Percentiles rank a stretch among this genome's conserved stretches.
Conservation (phyloP, 2,797 vertebrate genomes). For the Coilia nasus region DNA sequence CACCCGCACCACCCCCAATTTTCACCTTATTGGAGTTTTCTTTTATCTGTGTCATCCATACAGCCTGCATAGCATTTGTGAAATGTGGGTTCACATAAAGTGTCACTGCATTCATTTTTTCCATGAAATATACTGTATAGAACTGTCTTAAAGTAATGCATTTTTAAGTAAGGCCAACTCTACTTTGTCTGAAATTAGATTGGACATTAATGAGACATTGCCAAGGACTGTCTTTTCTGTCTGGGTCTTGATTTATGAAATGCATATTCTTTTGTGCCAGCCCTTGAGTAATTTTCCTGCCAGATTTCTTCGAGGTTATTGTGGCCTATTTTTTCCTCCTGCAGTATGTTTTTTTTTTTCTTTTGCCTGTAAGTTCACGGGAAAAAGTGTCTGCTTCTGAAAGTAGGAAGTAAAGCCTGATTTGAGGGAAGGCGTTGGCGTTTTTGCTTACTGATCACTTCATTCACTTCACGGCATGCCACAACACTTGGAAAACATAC, state of each 20-base stretch:
- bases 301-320: background rate
- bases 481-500: background rate
- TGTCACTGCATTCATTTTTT: background rate
- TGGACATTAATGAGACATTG: background rate
- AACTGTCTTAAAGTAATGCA: background rate
- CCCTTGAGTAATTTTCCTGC: background rate
- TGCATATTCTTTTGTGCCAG: background rate
- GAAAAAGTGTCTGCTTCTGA: background rate
- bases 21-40: background rate
- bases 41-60: background rate
- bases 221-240: conserved; percentile 12
- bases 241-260: background rate
- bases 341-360: background rate
- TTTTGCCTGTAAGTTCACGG: background rate
- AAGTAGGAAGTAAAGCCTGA: conserved; percentile 7
- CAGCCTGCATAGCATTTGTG: background rate
- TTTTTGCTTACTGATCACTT: background rate
- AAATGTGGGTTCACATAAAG: background rate
- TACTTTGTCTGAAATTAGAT: background rate
- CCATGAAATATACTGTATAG: background rate
- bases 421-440: background rate
- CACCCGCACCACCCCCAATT: background rate
- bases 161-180: background rate
- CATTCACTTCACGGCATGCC: background rate
- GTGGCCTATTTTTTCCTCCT: background rate